Conservation (phyloP, 2,113 vertebrate genomes). For the Campylorhamphus procurvoides region DNA sequence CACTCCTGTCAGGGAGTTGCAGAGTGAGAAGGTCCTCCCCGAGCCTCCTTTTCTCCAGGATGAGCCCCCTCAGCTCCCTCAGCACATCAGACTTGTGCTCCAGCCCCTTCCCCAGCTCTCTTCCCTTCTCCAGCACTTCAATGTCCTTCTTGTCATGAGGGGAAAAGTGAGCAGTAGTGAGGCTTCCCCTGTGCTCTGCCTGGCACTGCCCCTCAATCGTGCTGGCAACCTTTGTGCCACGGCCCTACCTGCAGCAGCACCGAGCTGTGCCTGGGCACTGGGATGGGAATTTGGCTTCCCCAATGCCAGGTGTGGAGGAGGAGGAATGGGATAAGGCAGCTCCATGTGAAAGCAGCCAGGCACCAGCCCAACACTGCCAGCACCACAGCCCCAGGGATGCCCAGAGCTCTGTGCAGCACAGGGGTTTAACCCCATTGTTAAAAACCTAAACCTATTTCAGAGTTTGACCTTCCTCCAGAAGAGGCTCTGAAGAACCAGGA, state of each 20-base stretch:
- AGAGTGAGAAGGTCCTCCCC: neutral
- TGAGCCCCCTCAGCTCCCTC: neutral
- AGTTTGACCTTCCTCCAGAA: neutral
- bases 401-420: neutral
- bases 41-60: neutral
- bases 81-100: fast-evolving
- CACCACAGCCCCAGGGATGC: neutral
- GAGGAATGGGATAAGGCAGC: neutral
- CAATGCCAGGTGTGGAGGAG: neutral
- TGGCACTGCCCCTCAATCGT: fast-evolving
- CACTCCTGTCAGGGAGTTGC: neutral
- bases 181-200: neutral
- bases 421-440: neutral
- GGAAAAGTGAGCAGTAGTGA: neutral
- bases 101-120: fast-evolving
- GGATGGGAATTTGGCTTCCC: neutral
- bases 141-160: fast-evolving
- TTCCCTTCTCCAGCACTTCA: neutral
- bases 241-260: neutral
- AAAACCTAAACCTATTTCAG: neutral
- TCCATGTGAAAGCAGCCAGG: neutral
- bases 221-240: fast-evolving
- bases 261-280: neutral
- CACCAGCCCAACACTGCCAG: neutral
- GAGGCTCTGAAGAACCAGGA: neutral